Percentiles rank a stretch among this genome's conserved stretches.
These are phyloP conservation scores for Drosophila mauritiana DNA, from an alignment of 1,140 invertebrate species.

Conservation along the genomic window DNA sequence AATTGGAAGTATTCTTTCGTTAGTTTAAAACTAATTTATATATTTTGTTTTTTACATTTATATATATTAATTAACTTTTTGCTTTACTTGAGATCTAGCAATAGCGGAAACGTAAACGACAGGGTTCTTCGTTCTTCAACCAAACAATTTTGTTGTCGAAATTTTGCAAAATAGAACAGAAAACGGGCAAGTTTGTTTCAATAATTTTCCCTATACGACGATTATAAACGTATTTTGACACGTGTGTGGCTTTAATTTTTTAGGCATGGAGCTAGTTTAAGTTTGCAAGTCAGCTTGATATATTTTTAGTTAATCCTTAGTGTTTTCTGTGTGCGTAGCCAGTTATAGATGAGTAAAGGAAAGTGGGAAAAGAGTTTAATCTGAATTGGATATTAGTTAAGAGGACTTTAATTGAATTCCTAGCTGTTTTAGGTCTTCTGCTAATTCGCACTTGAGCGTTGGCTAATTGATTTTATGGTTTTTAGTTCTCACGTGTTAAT, in stretches of 20 bases:
- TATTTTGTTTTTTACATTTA: conserved; percentile 56
- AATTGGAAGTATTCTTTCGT: conserved; percentile 75
- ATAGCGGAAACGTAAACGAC: conserved; percentile 55
- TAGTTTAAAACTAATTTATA: conserved; percentile 76
- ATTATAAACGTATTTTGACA: conserved; percentile 37
- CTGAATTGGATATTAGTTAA: conserved; percentile 38
- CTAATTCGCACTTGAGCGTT: conserved; percentile 37
- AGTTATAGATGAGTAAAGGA: conserved; percentile 44
- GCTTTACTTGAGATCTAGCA: conserved; percentile 79
- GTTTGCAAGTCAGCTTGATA: conserved; percentile 46
- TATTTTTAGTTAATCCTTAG: conserved; percentile 33
- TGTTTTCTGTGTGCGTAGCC: conserved; percentile 41
- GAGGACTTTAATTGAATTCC: conserved; percentile 47
- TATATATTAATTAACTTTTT: conserved; percentile 71
- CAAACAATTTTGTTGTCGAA: conserved; percentile 43
- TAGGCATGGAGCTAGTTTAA: conserved; percentile 76
- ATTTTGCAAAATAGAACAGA: conserved; percentile 25
- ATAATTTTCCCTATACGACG: conserved; percentile 16
- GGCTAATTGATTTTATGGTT: conserved; percentile 49
- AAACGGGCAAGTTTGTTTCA: conserved; percentile 45
- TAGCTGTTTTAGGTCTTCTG: conserved; percentile 35
- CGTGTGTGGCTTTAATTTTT: conserved; percentile 33
- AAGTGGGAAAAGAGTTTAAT: conserved; percentile 42
- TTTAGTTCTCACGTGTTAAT: conserved; percentile 39
- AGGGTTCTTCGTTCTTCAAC: conserved; percentile 44